Percentiles rank a stretch among this genome's conserved stretches.
These are phyloP conservation scores for Bombus cullumanus DNA, from an alignment of 1,140 invertebrate genomes.

Conservation along the genomic window DNA sequence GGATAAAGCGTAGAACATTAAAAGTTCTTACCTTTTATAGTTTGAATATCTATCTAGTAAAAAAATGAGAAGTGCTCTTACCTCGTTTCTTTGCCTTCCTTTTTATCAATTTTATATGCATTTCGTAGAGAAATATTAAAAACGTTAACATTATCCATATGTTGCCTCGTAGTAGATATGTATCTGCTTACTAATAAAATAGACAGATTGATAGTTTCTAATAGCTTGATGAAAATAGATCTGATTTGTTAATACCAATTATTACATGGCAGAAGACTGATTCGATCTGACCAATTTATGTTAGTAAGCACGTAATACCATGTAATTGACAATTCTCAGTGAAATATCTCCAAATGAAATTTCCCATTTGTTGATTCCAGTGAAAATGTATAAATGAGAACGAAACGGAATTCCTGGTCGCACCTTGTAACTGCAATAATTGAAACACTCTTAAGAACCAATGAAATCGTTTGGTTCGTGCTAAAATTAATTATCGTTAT, in stretches of 20 bases:
- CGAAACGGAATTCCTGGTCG: not conserved
- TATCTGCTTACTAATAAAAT: no score
- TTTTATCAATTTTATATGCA: not conserved
- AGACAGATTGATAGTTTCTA: no score
- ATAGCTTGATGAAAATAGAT: not conserved
- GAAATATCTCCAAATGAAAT: not conserved
- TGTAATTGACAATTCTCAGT: not conserved
- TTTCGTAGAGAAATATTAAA: not conserved
- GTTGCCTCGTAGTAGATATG: no score
- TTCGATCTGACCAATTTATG: not conserved
- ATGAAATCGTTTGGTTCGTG: not conserved
- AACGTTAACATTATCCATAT: no score
- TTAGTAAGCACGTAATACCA: not conserved
- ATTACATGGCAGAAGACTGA: not conserved
- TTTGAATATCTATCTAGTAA: not conserved
- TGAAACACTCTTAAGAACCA: not conserved
- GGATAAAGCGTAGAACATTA: not conserved
- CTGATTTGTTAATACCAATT: not conserved
- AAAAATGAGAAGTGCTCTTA: not conserved
- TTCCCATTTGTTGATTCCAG: not conserved
- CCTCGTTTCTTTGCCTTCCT: not conserved
- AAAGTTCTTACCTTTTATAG: not conserved
- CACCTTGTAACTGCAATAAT: not conserved
- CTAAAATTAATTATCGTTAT: not conserved
- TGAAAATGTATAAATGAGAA: not conserved